Percentiles rank a stretch among this genome's conserved stretches.
These are phyloP conservation scores for Melitaea cinxia DNA, from an alignment of 1,140 invertebrate species.

Conservation along the genomic window DNA sequence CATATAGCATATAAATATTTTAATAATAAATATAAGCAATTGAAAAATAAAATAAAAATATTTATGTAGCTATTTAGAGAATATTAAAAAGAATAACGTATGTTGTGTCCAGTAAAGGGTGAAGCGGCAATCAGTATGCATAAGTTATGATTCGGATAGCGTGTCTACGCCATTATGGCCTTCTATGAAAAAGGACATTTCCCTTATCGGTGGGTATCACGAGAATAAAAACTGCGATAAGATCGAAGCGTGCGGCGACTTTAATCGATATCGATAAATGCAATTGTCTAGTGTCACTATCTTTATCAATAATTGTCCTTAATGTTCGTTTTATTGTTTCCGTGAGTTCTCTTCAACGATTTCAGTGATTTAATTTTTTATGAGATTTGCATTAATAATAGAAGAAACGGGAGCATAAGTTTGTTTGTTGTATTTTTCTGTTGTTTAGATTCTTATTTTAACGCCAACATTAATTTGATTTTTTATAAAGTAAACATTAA, in stretches of 20 bases:
- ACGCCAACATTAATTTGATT: too few relatives aligned
- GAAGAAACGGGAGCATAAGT: too few relatives aligned
- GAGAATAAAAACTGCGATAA: conserved; percentile 78
- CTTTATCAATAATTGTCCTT: conserved; percentile 16
- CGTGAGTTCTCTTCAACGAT: background rate
- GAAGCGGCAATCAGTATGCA: conserved; percentile 74
- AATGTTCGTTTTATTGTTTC: conserved; percentile 1
- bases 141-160: conserved; percentile 73
- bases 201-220: conserved; percentile 77
- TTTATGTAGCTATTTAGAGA: conserved; percentile 15
- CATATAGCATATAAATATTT: too few relatives aligned
- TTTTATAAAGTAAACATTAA: too few relatives aligned
- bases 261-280: conserved; percentile 58
- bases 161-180: conserved; percentile 73
- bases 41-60: background rate
- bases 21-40: too few relatives aligned
- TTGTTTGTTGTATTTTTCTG: too few relatives aligned
- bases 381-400: background rate
- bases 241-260: conserved; percentile 56
- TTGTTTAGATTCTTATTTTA: too few relatives aligned
- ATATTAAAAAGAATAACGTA: conserved; percentile 34
- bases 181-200: conserved; percentile 81
- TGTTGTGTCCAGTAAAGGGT: conserved; percentile 66
- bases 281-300: conserved; percentile 33
- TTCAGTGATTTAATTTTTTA: background rate